Percentiles rank a stretch among this genome's conserved stretches.
These are phyloP conservation scores for Drosophila eugracilis DNA, from an alignment of 1,140 invertebrate genomes.

Conservation along the genomic window DNA sequence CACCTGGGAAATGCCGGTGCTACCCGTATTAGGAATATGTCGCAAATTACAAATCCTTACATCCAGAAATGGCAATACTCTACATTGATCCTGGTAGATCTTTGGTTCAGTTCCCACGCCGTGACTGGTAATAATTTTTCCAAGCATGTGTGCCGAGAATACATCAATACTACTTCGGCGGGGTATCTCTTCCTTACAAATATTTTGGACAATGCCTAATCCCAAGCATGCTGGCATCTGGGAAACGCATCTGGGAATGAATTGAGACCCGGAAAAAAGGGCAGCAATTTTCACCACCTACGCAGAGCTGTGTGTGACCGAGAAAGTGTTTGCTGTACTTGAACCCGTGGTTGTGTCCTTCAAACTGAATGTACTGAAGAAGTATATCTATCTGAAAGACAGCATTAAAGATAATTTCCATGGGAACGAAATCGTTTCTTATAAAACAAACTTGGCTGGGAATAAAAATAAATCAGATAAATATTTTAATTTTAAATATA, in stretches of 20 bases:
- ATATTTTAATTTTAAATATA: too few relatives aligned
- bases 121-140: slow-evolving; percentile 47
- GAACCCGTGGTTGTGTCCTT: slow-evolving; percentile 23
- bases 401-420: too few relatives aligned
- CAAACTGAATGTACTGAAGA: slow-evolving; percentile 6
- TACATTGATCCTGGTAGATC: slow-evolving; percentile 6
- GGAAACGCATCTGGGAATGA: slow-evolving; percentile 38
- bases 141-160: slow-evolving; percentile 29
- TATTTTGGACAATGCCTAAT: slow-evolving; percentile 32
- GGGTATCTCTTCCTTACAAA: slow-evolving; percentile 26
- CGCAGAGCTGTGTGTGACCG: slow-evolving; percentile 24
- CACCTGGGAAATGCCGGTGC: slow-evolving; percentile 27
- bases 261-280: slow-evolving; percentile 19
- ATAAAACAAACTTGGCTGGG: too few relatives aligned
- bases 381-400: neutral
- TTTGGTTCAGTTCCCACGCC: slow-evolving; percentile 37
- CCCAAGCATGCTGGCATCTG: slow-evolving; percentile 35
- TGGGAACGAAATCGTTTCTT: too few relatives aligned
- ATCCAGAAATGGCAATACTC: slow-evolving; percentile 20
- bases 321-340: slow-evolving; percentile 32
- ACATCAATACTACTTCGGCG: slow-evolving; percentile 22
- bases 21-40: slow-evolving; percentile 31
- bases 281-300: slow-evolving; percentile 50
- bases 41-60: slow-evolving; percentile 17
- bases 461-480: too few relatives aligned